phyloP scores from a whole-genome alignment of 2,113 vertebrate genomes.

The Paraplagusia blochii region DNA sequence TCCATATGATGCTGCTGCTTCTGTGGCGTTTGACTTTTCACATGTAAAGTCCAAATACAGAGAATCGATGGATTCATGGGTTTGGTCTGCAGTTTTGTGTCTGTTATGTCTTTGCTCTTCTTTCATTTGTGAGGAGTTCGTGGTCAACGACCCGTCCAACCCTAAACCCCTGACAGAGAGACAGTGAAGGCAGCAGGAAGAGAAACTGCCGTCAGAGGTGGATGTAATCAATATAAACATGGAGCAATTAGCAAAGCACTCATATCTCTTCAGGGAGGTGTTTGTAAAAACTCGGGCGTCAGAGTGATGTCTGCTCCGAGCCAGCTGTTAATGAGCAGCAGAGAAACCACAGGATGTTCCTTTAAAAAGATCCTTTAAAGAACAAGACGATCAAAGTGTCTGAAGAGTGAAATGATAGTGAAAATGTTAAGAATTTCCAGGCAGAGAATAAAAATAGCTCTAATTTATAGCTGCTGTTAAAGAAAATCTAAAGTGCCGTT shows the following conservation, averaged over 20 bases:
- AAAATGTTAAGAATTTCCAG: conserved; percentile 26
- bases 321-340: conserved; percentile 47
- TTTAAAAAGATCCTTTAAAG: conserved; percentile 37
- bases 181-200: conserved; percentile 39
- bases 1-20: too few species aligned
- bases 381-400: conserved; percentile 33
- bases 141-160: conserved; percentile 11
- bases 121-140: too few species aligned
- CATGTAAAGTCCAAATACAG: too few species aligned
- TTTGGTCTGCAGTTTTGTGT: too few species aligned
- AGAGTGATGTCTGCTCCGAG: conserved; percentile 42
- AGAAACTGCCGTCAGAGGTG: conserved; percentile 34
- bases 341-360: conserved; percentile 19
- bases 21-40: too few species aligned
- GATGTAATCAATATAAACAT: conserved; percentile 60
- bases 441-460: background rate
- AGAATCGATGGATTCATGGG: too few species aligned
- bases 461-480: too few species aligned
- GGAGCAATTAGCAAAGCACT: conserved; percentile 62
- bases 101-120: too few species aligned
- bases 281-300: conserved; percentile 43
- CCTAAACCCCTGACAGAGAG: conserved; percentile 33
- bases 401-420: conserved; percentile 2
- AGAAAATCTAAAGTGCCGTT: too few species aligned
- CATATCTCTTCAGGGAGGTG: conserved; percentile 56